Percentiles rank a stretch among this genome's conserved stretches.
Conservation (phyloP, 2,797 vertebrate genomes). For the Amphiprion clarkii region DNA sequence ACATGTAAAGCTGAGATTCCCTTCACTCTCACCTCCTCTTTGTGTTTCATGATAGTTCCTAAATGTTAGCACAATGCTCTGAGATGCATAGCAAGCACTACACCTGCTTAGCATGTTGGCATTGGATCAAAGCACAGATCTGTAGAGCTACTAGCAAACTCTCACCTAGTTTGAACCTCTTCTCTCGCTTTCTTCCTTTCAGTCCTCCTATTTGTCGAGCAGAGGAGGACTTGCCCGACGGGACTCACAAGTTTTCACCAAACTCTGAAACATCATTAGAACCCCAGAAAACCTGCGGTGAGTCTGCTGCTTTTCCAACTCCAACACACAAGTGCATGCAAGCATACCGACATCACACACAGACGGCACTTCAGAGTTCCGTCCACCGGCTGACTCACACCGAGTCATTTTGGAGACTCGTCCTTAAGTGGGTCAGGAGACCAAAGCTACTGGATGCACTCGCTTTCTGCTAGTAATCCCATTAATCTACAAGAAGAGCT, state of each 20-base stretch:
- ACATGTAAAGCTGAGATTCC: too few species aligned
- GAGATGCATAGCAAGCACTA: neutral
- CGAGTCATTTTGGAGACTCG: slow-evolving; percentile 44
- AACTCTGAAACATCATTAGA: slow-evolving; percentile 90
- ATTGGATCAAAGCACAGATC: neutral
- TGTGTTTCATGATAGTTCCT: too few species aligned
- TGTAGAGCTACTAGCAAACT: neutral
- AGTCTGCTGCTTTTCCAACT: slow-evolving; percentile 54
- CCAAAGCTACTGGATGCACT: slow-evolving; percentile 52
- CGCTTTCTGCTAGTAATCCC: slow-evolving; percentile 60
- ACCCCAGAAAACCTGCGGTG: slow-evolving; percentile 91
- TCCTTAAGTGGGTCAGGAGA: slow-evolving; percentile 69
- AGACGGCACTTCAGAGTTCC: slow-evolving; percentile 18
- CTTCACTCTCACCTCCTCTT: too few species aligned
- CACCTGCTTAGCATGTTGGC: neutral
- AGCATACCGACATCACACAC: neutral
- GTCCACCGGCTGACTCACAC: slow-evolving; percentile 12
- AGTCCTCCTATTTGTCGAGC: slow-evolving; percentile 87
- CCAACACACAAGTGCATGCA: neutral
- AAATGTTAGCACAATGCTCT: neutral
- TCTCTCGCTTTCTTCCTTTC: slow-evolving; percentile 28
- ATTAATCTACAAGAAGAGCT: slow-evolving; percentile 67
- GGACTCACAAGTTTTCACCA: slow-evolving; percentile 89
- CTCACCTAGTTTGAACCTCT: neutral
- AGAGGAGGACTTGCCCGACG: slow-evolving; percentile 88